Evolutionary conservation across 2,888 invertebrate species (phyloP), one percentile per base, ranked within the genome.

Genomic region (Volucella bombylans): DNA sequence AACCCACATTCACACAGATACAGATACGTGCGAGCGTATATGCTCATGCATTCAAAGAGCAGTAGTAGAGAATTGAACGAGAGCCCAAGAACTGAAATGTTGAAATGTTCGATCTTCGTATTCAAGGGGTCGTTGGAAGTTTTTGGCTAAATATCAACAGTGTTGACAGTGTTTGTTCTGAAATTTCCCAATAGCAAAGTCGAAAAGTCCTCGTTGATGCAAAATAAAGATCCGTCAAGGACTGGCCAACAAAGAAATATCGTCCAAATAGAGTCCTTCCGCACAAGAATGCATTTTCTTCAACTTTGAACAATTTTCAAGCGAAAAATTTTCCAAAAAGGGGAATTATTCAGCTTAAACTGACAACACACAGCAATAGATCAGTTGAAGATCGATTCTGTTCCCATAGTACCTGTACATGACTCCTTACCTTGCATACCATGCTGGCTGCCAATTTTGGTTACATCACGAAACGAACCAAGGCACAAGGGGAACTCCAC

Each of bases 331-430:
- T 31, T 6, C 31, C 31, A 31, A 6, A 31, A 31, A 31, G 31
- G 31, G 31, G 1, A 31, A 31, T 31, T 31, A 31, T 31, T 31
- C 31, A 31, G 31, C 6, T 31, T 6, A 31, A 31, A 6, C 31
- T 31, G 31, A 6, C 31, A 31, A 31, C 31, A 31, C 38, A 62
- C 47, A 6, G 12, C 12, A 12, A 43, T 11, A 45, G 61, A 43
- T 77, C 50, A 31, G 31, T 43, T 50, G 54, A 69, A 47, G 73
- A 78, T 82, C 57, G 67, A 57, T 47, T 83, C 47, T 15, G 57
- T 80, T 83, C 82, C 82, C 83, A 83, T 78, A 82, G 73, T 62
- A 18, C 18, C 1, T 1, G 18, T 18, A 67, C 64, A 74, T 57
- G 65, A 49, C 57, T 54, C 57, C 59, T 64, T 47, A 43, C 31